Conservation (phyloP, 2,113 vertebrate genomes). For the Nicator chloris region DNA sequence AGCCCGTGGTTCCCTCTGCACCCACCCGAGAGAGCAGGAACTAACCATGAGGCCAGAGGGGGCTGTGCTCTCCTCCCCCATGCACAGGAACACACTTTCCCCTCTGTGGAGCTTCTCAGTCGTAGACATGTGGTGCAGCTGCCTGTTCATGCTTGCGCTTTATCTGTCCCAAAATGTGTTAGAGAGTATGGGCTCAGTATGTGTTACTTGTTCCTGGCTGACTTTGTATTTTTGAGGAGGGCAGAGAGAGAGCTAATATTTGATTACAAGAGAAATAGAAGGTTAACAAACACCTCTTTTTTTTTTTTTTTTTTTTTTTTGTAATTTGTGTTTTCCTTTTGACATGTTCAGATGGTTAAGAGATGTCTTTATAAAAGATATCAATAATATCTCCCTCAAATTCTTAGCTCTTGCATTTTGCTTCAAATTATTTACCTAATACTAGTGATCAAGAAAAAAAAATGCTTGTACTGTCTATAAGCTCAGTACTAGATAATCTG, state of each 20-base stretch:
- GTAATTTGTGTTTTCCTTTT: background rate
- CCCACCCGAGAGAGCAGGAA: background rate
- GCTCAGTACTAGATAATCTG: background rate
- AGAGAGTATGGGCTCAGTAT: background rate
- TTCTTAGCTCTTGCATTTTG: background rate
- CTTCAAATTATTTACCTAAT: background rate
- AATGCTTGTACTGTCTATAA: background rate
- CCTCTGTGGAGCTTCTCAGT: background rate
- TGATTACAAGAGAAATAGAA: background rate
- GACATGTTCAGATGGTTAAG: background rate
- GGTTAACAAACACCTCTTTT: background rate
- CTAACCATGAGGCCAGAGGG: background rate
- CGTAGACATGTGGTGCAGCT: rapidly evolving
- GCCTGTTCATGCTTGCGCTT: background rate
- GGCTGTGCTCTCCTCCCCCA: background rate
- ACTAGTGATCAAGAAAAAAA: background rate
- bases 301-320: background rate
- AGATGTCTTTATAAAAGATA: background rate
- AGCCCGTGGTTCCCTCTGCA: background rate
- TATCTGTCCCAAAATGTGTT: background rate
- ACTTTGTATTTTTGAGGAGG: background rate
- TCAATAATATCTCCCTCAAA: background rate
- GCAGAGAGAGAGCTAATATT: background rate
- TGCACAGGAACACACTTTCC: background rate
- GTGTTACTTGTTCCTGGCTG: background rate